These are phyloP conservation scores for Tyto alba DNA, from an alignment of 2,113 vertebrate species.

Conservation along the genomic window DNA sequence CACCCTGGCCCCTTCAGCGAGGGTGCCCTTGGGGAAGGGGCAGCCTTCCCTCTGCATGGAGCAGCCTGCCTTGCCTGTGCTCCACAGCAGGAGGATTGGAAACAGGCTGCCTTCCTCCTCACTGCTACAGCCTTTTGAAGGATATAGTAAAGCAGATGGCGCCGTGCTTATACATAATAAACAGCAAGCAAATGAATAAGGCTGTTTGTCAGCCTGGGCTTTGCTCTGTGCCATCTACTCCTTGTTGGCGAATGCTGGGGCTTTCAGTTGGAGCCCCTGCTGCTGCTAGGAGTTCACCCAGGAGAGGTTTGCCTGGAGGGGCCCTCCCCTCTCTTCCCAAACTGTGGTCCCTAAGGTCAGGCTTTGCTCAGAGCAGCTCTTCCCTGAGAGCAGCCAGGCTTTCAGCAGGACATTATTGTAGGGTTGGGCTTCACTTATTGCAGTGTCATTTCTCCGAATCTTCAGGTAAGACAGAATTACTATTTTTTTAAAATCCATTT, in stretches of 20 bases:
- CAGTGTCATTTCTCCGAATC: not conserved
- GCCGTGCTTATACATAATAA: not conserved
- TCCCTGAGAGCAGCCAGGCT: not conserved
- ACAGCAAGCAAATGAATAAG: not conserved
- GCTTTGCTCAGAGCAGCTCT: not conserved
- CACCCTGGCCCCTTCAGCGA: not conserved
- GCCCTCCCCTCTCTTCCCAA: not conserved
- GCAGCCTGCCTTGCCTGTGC: not conserved
- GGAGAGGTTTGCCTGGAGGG: not conserved
- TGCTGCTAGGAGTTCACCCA: not conserved
- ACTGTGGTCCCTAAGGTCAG: not conserved
- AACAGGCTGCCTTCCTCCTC: not conserved
- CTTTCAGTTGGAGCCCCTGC: not conserved
- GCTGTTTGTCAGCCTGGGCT: not conserved
- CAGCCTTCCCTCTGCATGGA: rapidly evolving
- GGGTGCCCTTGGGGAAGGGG: not conserved
- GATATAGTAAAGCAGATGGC: not conserved
- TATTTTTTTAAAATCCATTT: not conserved
- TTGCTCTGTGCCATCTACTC: not conserved
- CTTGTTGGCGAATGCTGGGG: not conserved
- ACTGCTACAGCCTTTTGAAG: not conserved
- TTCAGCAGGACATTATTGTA: not conserved
- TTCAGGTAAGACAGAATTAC: not conserved
- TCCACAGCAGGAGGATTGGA: not conserved
- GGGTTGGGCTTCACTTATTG: not conserved